Conservation (phyloP, 2,888 invertebrate genomes). For the Troides helena region DNA sequence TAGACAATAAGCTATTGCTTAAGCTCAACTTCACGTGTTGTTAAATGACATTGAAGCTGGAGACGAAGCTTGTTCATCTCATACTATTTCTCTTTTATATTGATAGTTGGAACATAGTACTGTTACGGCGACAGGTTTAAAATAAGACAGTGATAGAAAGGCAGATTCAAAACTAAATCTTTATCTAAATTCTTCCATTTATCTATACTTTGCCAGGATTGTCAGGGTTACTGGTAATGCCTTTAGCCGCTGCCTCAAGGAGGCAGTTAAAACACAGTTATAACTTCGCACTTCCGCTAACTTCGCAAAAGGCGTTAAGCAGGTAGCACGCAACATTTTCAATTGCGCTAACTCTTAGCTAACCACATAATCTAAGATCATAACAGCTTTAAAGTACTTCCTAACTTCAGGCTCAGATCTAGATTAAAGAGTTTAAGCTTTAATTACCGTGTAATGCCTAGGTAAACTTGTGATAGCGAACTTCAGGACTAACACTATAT, state of each 20-base stretch:
- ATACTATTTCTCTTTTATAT: too few species aligned
- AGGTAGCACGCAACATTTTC: not conserved
- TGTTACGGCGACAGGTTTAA: not conserved
- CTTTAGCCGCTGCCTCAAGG: not conserved
- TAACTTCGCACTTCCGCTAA: not conserved
- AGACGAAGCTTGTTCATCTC: too few species aligned
- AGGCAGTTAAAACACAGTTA: not conserved
- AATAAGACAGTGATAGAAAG: not conserved
- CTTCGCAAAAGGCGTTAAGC: not conserved
- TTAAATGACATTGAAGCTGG: too few species aligned
- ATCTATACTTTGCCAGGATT: not conserved
- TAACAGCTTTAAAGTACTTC: slow-evolving; percentile 33
- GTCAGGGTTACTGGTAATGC: not conserved
- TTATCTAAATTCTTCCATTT: too few species aligned
- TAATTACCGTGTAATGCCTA: slow-evolving; percentile 7
- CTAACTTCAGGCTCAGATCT: slow-evolving; percentile 32
- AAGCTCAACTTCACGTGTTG: too few species aligned
- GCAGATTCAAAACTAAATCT: not conserved
- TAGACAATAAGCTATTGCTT: too few species aligned
- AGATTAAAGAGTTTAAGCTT: slow-evolving; percentile 31
- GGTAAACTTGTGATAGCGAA: not conserved
- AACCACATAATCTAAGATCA: slow-evolving; percentile 38
- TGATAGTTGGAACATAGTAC: too few species aligned
- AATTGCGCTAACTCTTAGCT: slow-evolving; percentile 11
- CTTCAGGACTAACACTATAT: not conserved